A percentile compares a stretch with the other conserved stretches of the same genome.
Evolutionary conservation across 2,797 vertebrate species (phyloP).

Genomic region (Eutrigla gurnardus): DNA sequence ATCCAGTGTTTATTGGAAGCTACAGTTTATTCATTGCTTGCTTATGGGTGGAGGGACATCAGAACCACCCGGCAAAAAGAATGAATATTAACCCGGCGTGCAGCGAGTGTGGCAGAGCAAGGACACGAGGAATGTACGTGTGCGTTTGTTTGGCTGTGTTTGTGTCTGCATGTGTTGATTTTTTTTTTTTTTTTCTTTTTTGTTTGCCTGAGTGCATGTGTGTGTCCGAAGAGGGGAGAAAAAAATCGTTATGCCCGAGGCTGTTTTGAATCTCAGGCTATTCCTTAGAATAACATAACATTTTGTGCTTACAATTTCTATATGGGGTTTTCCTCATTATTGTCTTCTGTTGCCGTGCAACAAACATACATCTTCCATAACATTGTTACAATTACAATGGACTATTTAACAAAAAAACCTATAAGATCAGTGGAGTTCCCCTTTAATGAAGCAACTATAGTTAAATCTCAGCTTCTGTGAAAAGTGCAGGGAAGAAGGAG

Average conservation of each 20-base stretch:
- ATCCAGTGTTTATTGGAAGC: slow-evolving; percentile 75
- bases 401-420: not conserved
- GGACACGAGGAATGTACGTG: slow-evolving; percentile 33
- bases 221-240: slow-evolving; percentile 1
- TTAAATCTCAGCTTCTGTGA: slow-evolving; percentile 18
- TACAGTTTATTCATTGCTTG: slow-evolving; percentile 80
- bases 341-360: slow-evolving; percentile 1
- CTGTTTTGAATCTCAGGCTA: slow-evolving; percentile 33
- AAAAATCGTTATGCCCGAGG: slow-evolving; percentile 22
- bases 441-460: slow-evolving; percentile 11
- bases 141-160: slow-evolving; percentile 11
- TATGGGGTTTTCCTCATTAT: not conserved
- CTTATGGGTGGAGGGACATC: slow-evolving; percentile 74
- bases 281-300: slow-evolving; percentile 28
- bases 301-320: not conserved
- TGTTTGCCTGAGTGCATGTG: slow-evolving; percentile 39
- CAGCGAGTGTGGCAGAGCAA: slow-evolving; percentile 52
- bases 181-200: slow-evolving; percentile 36
- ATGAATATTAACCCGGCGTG: slow-evolving; percentile 67
- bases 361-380: not conserved
- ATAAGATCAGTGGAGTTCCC: not conserved
- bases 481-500: slow-evolving; percentile 5
- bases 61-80: slow-evolving; percentile 69
- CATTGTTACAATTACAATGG: not conserved
- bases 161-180: slow-evolving; percentile 6